phyloP scores from a whole-genome alignment of 2,888 invertebrate species.

The Lasioglossum pauxillum region DNA sequence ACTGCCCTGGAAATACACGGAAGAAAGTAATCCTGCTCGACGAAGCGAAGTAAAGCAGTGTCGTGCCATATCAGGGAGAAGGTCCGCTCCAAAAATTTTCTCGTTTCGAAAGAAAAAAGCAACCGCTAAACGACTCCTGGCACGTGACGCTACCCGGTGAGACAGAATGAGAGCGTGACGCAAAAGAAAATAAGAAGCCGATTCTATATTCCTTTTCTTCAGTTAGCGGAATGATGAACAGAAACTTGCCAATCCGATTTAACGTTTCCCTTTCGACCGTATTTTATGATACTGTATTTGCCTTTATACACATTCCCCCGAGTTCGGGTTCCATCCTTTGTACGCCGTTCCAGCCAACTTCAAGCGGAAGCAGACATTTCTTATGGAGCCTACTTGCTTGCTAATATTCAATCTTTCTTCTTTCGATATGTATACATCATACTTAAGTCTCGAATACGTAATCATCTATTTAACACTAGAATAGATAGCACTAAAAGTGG shows the following conservation, averaged over 20 bases:
- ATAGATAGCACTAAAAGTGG: too few relatives aligned
- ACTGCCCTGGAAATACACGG: slow-evolving; percentile 35
- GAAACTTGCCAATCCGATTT: slow-evolving; percentile 19
- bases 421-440: not conserved
- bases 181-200: slow-evolving; percentile 25
- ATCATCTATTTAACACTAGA: too few relatives aligned
- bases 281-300: slow-evolving; percentile 1
- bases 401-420: not conserved
- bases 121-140: slow-evolving; percentile 52
- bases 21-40: slow-evolving; percentile 58
- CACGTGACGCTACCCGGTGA: slow-evolving; percentile 38
- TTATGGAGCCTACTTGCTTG: not conserved
- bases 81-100: slow-evolving; percentile 45
- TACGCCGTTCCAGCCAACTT: not conserved
- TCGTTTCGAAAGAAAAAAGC: slow-evolving; percentile 38
- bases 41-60: slow-evolving; percentile 50
- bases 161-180: slow-evolving; percentile 34
- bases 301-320: not conserved
- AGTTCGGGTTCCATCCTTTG: not conserved
- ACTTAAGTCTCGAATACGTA: too few relatives aligned
- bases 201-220: not conserved
- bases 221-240: slow-evolving; percentile 6
- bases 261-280: not conserved
- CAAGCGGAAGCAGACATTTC: not conserved
- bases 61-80: slow-evolving; percentile 38